phyloP scores from a whole-genome alignment of 2,888 invertebrate genomes.

The Tipula vernalis region DNA sequence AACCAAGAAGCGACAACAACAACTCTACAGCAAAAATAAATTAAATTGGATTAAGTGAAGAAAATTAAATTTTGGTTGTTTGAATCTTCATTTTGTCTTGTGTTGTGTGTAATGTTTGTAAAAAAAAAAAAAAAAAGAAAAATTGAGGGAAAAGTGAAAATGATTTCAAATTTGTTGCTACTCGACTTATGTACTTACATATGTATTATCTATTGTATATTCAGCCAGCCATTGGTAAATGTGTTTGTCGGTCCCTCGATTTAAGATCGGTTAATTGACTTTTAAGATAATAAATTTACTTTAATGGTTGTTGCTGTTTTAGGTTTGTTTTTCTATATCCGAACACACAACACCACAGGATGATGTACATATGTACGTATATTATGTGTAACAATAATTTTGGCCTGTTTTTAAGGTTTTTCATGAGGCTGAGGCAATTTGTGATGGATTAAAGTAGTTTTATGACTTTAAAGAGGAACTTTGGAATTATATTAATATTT shows the following conservation, averaged over 20 bases:
- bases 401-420: neutral
- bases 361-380: neutral
- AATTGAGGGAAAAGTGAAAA: neutral
- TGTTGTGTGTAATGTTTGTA: neutral
- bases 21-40: neutral
- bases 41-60: neutral
- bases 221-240: neutral
- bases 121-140: neutral
- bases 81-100: neutral
- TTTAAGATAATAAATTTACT: neutral
- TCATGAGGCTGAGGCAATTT: neutral
- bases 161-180: neutral
- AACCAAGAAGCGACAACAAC: neutral
- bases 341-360: neutral
- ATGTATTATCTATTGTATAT: neutral
- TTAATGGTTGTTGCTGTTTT: neutral
- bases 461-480: neutral
- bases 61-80: neutral
- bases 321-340: neutral
- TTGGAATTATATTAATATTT: neutral
- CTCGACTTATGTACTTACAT: neutral
- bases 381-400: neutral
- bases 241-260: neutral
- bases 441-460: neutral
- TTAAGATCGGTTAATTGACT: neutral